Base-by-base conservation (phyloP, 2,797 vertebrate genomes). In the Malacoraja senta region DNA sequence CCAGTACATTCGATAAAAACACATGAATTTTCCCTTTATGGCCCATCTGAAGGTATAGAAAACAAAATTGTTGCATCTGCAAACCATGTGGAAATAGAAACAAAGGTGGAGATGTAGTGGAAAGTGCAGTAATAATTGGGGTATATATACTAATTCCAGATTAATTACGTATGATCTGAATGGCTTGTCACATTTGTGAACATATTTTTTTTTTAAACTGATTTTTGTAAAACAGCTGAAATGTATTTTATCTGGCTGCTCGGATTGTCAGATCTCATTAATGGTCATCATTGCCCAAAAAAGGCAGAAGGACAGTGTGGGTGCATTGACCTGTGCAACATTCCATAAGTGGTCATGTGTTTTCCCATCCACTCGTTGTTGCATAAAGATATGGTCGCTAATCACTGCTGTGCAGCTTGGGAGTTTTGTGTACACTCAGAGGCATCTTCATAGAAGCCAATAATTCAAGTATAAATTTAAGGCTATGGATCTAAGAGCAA, bases 1-100 rank as follows among this genome's bases (percentile, higher is more conserved):
- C 98, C 98, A 98, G 95, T 98, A 98, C 98, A 99, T 98, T 88
- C 98, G 95, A 53, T 93, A 99, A 44, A 95, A 97, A 99, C 12
- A 98, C 98, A 0, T 98, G 98, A 97, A 98, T 98, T 96, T 98
- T 99, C 83, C 98, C 98, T 94, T 99, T 98, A 0, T 0, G 94
- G 24, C 98, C 95, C 97, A 98, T 96, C 94, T 98, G 98, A 93
- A 96, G 94, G 97, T 97, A 94, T 93, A 7, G 83, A 44, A 71
- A 58, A 93, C 76, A 44, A 58, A 81, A 81, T 29, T 0, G 12
- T 86, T 86, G 58, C 58, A 32, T 58, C 13, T 86, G 2, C 29
- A 76, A 0, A 32, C 44, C 71, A 65, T 29, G 44, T 61, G 32
- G 53, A 38, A 7, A 29, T 38, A 76, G 29, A 3, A 4, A 13